Conservation (phyloP, 2,888 invertebrate genomes). For the Agonopterix subpropinquella region DNA sequence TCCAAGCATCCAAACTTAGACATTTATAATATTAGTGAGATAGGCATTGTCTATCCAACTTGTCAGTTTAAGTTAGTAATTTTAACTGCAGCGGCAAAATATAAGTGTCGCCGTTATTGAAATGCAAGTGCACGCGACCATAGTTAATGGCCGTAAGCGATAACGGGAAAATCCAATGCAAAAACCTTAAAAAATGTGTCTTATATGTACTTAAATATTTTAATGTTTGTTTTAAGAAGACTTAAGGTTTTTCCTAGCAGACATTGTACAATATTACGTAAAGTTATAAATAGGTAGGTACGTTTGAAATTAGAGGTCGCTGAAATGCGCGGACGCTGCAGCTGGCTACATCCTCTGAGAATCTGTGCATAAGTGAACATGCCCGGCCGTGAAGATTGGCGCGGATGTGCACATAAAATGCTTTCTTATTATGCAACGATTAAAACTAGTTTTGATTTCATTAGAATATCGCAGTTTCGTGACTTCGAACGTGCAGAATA, state of each 20-base stretch:
- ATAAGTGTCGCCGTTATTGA: conserved; percentile 16
- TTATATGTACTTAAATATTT: too few species aligned
- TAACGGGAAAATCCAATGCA: conserved; percentile 17
- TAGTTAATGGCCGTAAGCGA: conserved; percentile 17
- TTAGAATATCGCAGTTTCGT: conserved; percentile 25
- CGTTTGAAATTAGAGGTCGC: too few species aligned
- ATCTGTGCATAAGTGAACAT: neutral
- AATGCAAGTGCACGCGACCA: conserved; percentile 12
- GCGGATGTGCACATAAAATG: conserved; percentile 20
- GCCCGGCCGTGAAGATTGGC: conserved; percentile 16
- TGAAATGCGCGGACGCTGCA: too few species aligned
- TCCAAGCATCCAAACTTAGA: too few species aligned
- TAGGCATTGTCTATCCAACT: neutral
- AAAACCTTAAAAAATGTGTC: neutral
- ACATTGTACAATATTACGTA: too few species aligned
- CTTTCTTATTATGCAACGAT: conserved; percentile 33
- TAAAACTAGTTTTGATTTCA: conserved; percentile 29
- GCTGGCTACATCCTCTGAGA: too few species aligned
- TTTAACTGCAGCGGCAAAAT: conserved; percentile 20
- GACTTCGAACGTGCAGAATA: conserved; percentile 3
- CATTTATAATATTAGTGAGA: too few species aligned
- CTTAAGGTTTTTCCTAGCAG: too few species aligned
- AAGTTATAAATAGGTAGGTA: too few species aligned
- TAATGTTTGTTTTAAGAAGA: too few species aligned
- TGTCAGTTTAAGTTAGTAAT: conserved; percentile 14